phyloP scores from a whole-genome alignment of 2,797 vertebrate genomes.

The Bryconaethiops microstoma region DNA sequence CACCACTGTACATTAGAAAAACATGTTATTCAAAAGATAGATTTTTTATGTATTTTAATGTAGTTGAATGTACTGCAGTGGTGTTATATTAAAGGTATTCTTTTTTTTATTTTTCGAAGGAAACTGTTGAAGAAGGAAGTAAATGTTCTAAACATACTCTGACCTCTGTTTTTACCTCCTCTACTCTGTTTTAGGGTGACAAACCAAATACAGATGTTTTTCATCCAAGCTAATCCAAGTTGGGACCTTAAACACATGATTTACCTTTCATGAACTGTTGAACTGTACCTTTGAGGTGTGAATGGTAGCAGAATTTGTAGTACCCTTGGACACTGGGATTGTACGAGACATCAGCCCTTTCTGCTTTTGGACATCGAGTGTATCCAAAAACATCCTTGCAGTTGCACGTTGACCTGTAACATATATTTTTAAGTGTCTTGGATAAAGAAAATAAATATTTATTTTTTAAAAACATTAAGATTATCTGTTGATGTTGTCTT shows the following conservation, averaged over 20 bases:
- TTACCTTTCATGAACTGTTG: not conserved
- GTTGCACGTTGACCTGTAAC: not conserved
- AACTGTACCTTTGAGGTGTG: not conserved
- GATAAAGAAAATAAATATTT: slow-evolving; percentile 39
- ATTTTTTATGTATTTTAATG: not conserved
- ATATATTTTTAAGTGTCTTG: slow-evolving; percentile 8
- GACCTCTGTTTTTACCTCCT: not conserved
- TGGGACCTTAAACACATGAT: not conserved
- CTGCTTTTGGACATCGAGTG: not conserved
- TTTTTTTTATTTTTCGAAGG: not conserved
- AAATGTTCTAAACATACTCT: not conserved
- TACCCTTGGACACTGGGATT: not conserved
- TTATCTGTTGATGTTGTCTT: not conserved
- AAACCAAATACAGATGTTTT: slow-evolving; percentile 33
- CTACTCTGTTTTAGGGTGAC: slow-evolving; percentile 1
- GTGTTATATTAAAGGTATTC: not conserved
- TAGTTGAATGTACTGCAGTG: not conserved
- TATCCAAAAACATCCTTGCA: not conserved
- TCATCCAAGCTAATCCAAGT: slow-evolving; percentile 21
- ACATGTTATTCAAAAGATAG: not conserved
- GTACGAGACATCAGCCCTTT: not conserved
- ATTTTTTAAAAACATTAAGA: slow-evolving; percentile 8
- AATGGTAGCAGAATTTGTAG: not conserved
- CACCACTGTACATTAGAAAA: too few species aligned
- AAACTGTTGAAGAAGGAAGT: not conserved